phyloP scores from a whole-genome alignment of 1,140 invertebrate genomes.

The Sarcophaga bullata region DNA sequence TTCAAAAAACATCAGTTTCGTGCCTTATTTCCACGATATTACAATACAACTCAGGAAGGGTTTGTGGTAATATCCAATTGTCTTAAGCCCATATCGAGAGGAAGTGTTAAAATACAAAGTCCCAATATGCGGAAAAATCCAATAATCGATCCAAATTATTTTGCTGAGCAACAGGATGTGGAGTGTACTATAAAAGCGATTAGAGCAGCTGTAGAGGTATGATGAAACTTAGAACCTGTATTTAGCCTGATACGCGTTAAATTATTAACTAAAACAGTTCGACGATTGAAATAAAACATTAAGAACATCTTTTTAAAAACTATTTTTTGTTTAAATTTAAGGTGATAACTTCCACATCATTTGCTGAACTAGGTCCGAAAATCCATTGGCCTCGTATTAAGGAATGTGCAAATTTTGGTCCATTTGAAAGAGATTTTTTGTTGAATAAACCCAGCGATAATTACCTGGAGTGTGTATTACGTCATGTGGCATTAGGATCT shows the following conservation, averaged over 20 bases:
- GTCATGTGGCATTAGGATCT: conserved; percentile 72
- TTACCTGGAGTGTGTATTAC: conserved; percentile 75
- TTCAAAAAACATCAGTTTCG: conserved; percentile 73
- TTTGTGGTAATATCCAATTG: conserved; percentile 75
- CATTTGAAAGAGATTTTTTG: conserved; percentile 55
- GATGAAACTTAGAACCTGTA: no score
- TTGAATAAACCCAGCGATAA: conserved; percentile 66
- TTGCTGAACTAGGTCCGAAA: conserved; percentile 71
- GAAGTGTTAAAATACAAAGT: conserved; percentile 70
- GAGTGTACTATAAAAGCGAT: conserved; percentile 73
- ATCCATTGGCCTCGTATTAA: conserved; percentile 74
- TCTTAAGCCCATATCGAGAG: conserved; percentile 75
- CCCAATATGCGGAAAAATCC: conserved; percentile 71
- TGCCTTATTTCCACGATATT: conserved; percentile 72
- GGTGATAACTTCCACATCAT: conserved; percentile 69
- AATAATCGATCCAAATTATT: conserved; percentile 79
- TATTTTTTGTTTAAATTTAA: conserved; percentile 40
- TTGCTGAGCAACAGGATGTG: conserved; percentile 72
- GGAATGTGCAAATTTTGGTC: conserved; percentile 68
- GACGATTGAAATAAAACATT: no score
- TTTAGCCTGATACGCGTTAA: no score
- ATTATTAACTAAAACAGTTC: no score
- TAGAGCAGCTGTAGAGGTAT: conserved; percentile 67
- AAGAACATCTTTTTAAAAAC: neutral
- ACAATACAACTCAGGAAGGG: conserved; percentile 73